Evolutionary conservation across 2,888 invertebrate genomes (phyloP), one percentile per base, ranked within the genome.

Genomic region (Conus canariensis): DNA sequence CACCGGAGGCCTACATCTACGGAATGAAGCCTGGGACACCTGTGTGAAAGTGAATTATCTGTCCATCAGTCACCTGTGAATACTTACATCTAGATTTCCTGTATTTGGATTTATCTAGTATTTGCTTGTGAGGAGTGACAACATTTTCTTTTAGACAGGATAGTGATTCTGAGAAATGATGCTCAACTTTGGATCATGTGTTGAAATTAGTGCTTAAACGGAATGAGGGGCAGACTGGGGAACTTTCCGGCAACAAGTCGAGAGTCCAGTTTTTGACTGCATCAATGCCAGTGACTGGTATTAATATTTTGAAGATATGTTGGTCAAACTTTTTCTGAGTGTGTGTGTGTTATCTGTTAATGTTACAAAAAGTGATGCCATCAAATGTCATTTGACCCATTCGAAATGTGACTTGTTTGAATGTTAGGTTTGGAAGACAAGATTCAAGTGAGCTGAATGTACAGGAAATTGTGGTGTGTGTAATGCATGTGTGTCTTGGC

Each of bases 21-120:
- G 91, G 91, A 0, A 92, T 91, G 22, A 92, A 91, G 8, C 92
- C 92, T 8, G 92, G 92, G 1, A 92, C 92, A 7, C 92, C 92
- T 6, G 92, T 92, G 83, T 92, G 89, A 91, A 22, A 85, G 45
- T 60, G 59, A 16, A 64, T 8, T 30, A 56, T 83, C 22, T 19
- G 56, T 10, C 60, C 59, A 59, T 85, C 60, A 59, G 64, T n/a
- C 2, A n/a, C 86, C 86, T 86, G 86, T 64, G 25, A 86, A 86
- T 86, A 86, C 86, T 86, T 86, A 86, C 86, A 85, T n/a, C n/a
- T 9, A 58, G 70, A 58, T 86, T 86, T 64, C 67, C 86, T 59
- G 86, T 86, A 86, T 45, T 67, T 16, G 86, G 67, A 86, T 45
- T 45, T 45, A 45, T 45, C 45, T 45, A 45, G 64, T 64, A 64